Evolutionary conservation across 37 sponge, comb jelly and placozoan species (phyloP).

Genomic region (Oopsacas minuta): DNA sequence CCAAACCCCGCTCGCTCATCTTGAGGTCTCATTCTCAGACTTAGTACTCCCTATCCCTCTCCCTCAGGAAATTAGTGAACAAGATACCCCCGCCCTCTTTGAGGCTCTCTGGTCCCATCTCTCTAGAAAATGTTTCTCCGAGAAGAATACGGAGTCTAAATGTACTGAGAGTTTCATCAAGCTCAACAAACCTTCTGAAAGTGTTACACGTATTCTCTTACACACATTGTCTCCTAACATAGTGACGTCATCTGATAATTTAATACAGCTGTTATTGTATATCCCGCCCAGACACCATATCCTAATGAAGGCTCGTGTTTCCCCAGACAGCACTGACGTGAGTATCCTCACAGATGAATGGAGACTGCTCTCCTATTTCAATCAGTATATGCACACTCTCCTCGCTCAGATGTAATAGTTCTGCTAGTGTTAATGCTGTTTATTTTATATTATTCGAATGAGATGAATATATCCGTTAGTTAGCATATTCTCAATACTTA

Average conservation of each 20-base stretch:
- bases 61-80: neutral
- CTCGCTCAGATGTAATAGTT: neutral
- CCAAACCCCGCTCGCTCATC: neutral
- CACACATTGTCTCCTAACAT: neutral
- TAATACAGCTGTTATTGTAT: neutral
- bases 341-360: conserved; percentile 1
- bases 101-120: conserved; percentile 4
- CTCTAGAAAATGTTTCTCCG: neutral
- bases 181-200: neutral
- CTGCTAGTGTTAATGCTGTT: neutral
- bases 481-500: no score
- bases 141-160: neutral
- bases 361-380: neutral
- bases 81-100: neutral
- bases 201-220: neutral
- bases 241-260: neutral
- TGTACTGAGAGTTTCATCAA: neutral
- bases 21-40: neutral
- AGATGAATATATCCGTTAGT: neutral
- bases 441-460: neutral
- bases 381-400: neutral
- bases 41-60: neutral
- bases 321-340: neutral
- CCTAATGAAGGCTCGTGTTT: neutral
- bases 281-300: neutral